phyloP scores from a whole-genome alignment of 1,140 invertebrate genomes.

The Hylyphantes graminicola region DNA sequence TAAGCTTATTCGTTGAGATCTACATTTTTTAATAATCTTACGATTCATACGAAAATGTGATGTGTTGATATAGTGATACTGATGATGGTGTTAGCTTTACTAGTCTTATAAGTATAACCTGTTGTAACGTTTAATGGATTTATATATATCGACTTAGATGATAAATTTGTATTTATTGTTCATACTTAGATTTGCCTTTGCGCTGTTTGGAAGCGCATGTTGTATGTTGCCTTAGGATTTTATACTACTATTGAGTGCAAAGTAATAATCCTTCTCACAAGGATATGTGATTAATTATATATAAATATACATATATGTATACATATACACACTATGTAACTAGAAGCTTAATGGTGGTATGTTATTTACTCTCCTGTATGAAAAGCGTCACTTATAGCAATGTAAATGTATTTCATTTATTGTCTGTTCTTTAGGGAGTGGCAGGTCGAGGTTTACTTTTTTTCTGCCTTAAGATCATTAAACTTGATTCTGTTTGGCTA shows the following conservation, averaged over 20 bases:
- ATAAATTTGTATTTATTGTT: conserved; percentile 60
- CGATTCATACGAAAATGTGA: conserved; percentile 43
- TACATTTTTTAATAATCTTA: conserved; percentile 45
- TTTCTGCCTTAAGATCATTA: no score
- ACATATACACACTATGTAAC: conserved; percentile 38
- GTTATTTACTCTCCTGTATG: conserved; percentile 27
- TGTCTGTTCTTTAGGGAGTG: not conserved
- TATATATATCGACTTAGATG: conserved; percentile 48
- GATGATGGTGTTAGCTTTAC: conserved; percentile 57
- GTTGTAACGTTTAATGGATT: conserved; percentile 58
- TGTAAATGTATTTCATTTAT: conserved; percentile 22
- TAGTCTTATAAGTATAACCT: conserved; percentile 58
- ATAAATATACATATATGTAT: conserved; percentile 41
- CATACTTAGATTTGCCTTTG: conserved; percentile 49
- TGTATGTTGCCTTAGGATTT: conserved; percentile 58
- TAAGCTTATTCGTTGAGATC: conserved; percentile 11
- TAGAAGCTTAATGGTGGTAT: conserved; percentile 44
- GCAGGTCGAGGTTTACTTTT: no score
- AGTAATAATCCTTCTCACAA: conserved; percentile 34
- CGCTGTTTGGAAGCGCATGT: conserved; percentile 18
- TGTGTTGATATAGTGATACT: conserved; percentile 58
- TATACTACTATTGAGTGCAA: conserved; percentile 49
- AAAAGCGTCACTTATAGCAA: conserved; percentile 34
- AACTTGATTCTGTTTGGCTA: no score
- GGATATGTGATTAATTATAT: conserved; percentile 54